phyloP scores from a whole-genome alignment of 2,113 vertebrate species.

The Ptyas mucosa region DNA sequence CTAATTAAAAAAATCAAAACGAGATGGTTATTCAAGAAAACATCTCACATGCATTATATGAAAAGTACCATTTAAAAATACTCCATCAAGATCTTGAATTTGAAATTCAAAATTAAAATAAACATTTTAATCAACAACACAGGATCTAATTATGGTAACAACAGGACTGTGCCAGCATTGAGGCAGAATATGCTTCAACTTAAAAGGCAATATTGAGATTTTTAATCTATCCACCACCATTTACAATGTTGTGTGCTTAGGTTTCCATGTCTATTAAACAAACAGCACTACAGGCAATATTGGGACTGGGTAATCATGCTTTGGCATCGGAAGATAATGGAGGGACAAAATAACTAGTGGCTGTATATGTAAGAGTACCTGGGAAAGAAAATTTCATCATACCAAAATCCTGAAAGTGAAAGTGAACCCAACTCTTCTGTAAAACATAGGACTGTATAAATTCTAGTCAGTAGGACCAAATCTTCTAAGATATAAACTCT shows the following conservation, averaged over 20 bases:
- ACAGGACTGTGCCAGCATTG: neutral
- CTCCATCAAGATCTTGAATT: neutral
- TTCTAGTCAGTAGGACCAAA: neutral
- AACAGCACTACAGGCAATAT: neutral
- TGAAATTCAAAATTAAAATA: neutral
- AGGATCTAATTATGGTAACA: neutral
- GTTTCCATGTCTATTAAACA: neutral
- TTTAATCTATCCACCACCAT: neutral
- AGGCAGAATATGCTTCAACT: neutral
- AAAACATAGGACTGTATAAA: neutral
- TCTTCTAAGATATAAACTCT: neutral
- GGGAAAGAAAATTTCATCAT: neutral
- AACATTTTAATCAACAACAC: neutral
- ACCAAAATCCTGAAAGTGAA: neutral
- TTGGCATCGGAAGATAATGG: neutral
- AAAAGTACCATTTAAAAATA: neutral
- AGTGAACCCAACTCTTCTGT: neutral
- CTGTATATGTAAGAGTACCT: neutral
- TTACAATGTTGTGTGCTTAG: neutral
- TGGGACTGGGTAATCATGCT: neutral
- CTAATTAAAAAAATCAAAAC: neutral
- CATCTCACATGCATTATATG: neutral
- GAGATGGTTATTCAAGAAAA: constrained; percentile 1
- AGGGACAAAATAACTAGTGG: neutral
- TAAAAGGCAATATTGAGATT: neutral